These are phyloP conservation scores for Drosophila oshimai DNA, from an alignment of 1,140 invertebrate species.

Conservation along the genomic window DNA sequence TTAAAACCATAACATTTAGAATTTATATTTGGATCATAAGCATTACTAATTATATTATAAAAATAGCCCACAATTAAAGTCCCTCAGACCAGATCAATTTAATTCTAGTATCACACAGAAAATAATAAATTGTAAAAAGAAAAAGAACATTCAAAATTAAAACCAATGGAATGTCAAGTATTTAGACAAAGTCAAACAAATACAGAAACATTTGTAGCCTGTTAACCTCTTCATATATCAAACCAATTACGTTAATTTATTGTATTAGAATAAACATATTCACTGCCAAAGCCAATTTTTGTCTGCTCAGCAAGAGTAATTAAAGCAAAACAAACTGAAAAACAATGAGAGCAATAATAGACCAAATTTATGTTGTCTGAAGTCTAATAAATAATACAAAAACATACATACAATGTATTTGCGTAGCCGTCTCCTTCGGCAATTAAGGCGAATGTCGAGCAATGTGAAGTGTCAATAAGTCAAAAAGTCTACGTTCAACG, in stretches of 20 bases:
- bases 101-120: too few relatives aligned
- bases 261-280: slow-evolving; percentile 10
- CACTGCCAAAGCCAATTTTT: slow-evolving; percentile 4
- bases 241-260: slow-evolving; percentile 22
- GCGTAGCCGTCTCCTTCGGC: slow-evolving; percentile 29
- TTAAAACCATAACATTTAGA: too few relatives aligned
- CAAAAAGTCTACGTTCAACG: slow-evolving; percentile 39
- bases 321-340: slow-evolving; percentile 6
- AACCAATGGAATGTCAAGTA: neutral
- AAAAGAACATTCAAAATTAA: too few relatives aligned
- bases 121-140: too few relatives aligned
- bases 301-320: neutral
- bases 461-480: slow-evolving; percentile 61
- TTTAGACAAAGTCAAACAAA: neutral
- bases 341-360: neutral
- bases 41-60: too few relatives aligned
- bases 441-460: slow-evolving; percentile 47
- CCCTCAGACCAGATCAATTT: too few relatives aligned
- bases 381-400: slow-evolving; percentile 14
- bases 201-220: neutral
- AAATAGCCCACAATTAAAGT: too few relatives aligned
- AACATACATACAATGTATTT: neutral
- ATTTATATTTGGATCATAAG: too few relatives aligned
- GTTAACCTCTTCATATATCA: neutral
- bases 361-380: slow-evolving; percentile 6